Percentiles rank a stretch among this genome's conserved stretches.
Evolutionary conservation across 2,113 vertebrate genomes (phyloP).

Genomic region (Noctilio leporinus): DNA sequence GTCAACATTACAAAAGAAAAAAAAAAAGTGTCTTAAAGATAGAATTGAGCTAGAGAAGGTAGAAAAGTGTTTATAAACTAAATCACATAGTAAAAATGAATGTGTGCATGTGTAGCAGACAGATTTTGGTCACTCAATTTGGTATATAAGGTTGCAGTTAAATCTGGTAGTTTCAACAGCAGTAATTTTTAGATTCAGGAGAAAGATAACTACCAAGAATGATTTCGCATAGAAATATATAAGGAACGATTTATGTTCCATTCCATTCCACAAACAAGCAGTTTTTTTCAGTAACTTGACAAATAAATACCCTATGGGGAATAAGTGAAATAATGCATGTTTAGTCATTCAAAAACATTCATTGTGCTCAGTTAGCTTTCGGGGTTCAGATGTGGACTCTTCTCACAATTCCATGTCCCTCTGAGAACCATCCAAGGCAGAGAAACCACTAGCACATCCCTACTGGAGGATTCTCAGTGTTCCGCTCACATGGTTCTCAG

Average conservation of each 20-base stretch:
- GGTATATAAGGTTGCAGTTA: neutral
- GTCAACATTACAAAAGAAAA: neutral
- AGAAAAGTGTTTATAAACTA: neutral
- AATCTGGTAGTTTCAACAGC: neutral
- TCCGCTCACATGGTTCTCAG: neutral
- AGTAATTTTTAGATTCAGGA: neutral
- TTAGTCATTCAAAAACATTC: neutral
- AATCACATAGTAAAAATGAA: neutral
- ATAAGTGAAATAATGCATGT: neutral
- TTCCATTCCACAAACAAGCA: neutral
- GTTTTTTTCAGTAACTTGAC: neutral
- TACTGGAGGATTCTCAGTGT: neutral
- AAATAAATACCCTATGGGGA: neutral
- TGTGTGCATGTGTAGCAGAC: neutral
- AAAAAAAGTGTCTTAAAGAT: neutral
- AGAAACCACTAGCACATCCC: neutral
- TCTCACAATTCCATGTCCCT: neutral
- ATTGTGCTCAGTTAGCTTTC: neutral
- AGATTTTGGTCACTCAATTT: conserved; percentile 3
- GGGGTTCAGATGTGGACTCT: neutral
- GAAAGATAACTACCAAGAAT: neutral
- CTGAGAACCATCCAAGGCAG: neutral
- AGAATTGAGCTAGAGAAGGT: neutral
- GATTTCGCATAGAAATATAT: neutral
- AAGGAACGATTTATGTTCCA: neutral